Conservation (phyloP, 2,113 vertebrate species). For the Corythornis cristatus region DNA sequence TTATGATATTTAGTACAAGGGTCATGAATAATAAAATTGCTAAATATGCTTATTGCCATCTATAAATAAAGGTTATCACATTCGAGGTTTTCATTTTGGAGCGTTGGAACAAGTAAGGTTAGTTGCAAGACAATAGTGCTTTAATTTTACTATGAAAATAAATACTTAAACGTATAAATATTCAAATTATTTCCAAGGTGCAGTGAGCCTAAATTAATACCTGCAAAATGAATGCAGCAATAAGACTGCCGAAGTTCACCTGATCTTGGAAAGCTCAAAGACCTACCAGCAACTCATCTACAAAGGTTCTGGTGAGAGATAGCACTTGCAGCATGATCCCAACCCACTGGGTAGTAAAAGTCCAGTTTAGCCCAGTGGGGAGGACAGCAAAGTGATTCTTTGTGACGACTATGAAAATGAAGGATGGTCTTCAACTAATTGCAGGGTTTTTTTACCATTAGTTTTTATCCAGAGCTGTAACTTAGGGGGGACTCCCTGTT, state of each 20-base stretch:
- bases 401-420: rapidly evolving
- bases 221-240: conserved; percentile 26
- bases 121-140: conserved; percentile 79
- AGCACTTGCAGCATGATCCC: rapidly evolving
- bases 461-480: not conserved
- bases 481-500: not conserved
- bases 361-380: not conserved
- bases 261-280: conserved; percentile 27
- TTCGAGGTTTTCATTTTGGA: conserved; percentile 69
- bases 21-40: conserved; percentile 85
- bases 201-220: conserved; percentile 42
- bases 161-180: conserved; percentile 82
- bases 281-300: not conserved
- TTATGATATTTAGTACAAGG: conserved; percentile 80
- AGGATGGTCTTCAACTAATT: not conserved
- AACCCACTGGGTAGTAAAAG: rapidly evolving
- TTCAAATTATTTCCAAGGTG: conserved; percentile 70
- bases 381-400: not conserved
- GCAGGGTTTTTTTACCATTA: not conserved
- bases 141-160: conserved; percentile 83
- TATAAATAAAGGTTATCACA: conserved; percentile 83
- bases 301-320: not conserved
- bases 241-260: conserved; percentile 13
- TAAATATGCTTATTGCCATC: conserved; percentile 80
- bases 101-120: conserved; percentile 74